Percentiles rank a stretch among this genome's conserved stretches.
phyloP scores from a whole-genome alignment of 2,797 vertebrate genomes.

The Chaenodraco wilsoni region DNA sequence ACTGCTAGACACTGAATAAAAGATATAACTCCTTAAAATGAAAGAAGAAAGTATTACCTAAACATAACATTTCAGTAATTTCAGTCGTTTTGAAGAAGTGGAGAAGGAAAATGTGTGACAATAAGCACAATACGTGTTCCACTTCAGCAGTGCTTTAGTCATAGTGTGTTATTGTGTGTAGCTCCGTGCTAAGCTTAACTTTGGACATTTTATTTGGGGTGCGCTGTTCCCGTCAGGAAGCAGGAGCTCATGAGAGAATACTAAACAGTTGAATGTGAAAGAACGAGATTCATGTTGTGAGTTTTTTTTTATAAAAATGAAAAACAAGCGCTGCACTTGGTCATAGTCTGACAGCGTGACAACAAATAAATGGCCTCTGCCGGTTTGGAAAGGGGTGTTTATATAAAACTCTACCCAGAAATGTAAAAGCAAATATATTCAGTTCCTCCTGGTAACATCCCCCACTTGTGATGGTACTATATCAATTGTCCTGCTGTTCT shows the following conservation, averaged over 20 bases:
- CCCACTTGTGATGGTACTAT: too few relatives aligned
- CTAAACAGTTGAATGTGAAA: slow-evolving; percentile 7
- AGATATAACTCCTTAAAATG: slow-evolving; percentile 1
- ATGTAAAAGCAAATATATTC: not conserved
- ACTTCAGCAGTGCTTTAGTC: not conserved
- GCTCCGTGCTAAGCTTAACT: not conserved
- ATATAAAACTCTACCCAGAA: not conserved
- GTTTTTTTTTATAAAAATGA: not conserved
- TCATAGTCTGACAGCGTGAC: not conserved
- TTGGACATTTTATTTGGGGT: slow-evolving; percentile 29
- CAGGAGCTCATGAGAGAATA: slow-evolving; percentile 21
- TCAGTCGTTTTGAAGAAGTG: not conserved
- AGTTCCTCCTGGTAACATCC: not conserved
- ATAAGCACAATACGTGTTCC: not conserved
- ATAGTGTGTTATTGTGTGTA: slow-evolving; percentile 13
- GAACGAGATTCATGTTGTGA: slow-evolving; percentile 11
- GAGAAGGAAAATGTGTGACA: not conserved
- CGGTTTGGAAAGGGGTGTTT: not conserved
- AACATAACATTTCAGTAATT: not conserved
- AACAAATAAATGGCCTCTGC: not conserved
- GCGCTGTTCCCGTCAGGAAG: slow-evolving; percentile 13
- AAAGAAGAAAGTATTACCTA: not conserved
- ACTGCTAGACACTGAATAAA: slow-evolving; percentile 20
- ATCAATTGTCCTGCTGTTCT: not conserved
- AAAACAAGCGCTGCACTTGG: slow-evolving; percentile 4